Evolutionary conservation across 2,797 vertebrate genomes (phyloP), one percentile per base, ranked within the genome.

Genomic region (Dallia pectoralis): DNA sequence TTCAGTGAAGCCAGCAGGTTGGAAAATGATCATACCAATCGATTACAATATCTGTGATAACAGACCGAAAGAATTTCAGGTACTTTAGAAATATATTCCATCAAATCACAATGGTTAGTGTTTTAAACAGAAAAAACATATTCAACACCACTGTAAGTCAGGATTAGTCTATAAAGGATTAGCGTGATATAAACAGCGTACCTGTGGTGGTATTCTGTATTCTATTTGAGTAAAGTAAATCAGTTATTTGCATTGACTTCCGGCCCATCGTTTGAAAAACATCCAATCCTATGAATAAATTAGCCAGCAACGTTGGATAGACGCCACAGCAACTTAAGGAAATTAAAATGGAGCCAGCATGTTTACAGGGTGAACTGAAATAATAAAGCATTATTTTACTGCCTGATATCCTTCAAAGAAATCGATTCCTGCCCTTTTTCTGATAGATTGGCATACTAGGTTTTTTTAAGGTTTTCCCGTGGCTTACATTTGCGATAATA

Each of bases 1-100:
- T 59, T 59, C 36, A 67, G 4, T 25, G 36, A n/a, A 79, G 78
- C 14, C 5, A 62, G 70, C 71, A 76, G 51, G 73, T 56, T 69
- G 74, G 78, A 74, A 74, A 70, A 77, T 59, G 69, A 82, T 63
- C 79, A 73, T 77, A 79, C 2, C 78, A 25, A 66, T 18, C 69
- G 72, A 83, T 82, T 82, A 76, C 47, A 59, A 78, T 85, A 82
- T 70, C 25, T 82, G 78, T 82, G 75, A 82, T 72, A 68, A 62
- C 1, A 11, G 67, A 74, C 44, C 61, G 56, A 0, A 33, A 79
- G 76, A 83, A 76, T 81, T 76, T 63, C 40, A 40, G 40, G 49
- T 14, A 69, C 64, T 69, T 65, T 44, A 11, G 40, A 7, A 44
- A 51, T 29, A 49, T 49, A n/a, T 44, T 78, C 69, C 25, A 56